Percentiles rank a stretch among this genome's conserved stretches.
Conservation (phyloP, 2,113 vertebrate species). For the Lontra canadensis region DNA sequence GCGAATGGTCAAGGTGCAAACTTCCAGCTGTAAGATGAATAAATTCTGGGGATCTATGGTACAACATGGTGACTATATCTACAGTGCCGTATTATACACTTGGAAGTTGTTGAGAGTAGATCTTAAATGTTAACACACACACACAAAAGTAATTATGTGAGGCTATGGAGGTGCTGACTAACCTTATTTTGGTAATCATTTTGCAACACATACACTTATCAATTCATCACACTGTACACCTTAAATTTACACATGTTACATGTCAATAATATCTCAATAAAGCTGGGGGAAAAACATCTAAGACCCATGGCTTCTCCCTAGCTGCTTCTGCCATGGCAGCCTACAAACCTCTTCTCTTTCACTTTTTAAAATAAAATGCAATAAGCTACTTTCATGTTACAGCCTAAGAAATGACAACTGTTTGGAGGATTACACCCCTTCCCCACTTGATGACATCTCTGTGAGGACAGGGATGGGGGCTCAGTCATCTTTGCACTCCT, state of each 20-base stretch:
- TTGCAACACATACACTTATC: not conserved
- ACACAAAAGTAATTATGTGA: not conserved
- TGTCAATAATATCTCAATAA: not conserved
- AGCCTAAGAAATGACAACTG: not conserved
- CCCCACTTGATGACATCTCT: not conserved
- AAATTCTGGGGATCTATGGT: not conserved
- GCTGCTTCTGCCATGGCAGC: not conserved
- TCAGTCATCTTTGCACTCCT: not conserved
- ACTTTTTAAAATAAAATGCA: constrained; percentile 11
- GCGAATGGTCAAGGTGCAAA: not conserved
- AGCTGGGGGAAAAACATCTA: not conserved
- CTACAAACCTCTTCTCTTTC: not conserved
- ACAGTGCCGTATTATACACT: no score
- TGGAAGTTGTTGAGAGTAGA: not conserved
- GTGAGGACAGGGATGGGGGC: no score
- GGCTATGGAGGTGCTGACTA: not conserved
- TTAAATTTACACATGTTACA: not conserved
- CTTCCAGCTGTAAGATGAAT: not conserved
- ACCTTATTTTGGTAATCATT: not conserved
- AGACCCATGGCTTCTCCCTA: not conserved
- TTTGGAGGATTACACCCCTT: not conserved
- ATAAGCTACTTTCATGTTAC: not conserved
- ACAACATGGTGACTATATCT: not conserved
- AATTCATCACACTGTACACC: not conserved
- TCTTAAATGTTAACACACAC: not conserved